Percentiles rank a stretch among this genome's conserved stretches.
These are phyloP conservation scores for Drosophila melanosoma DNA, from an alignment of 2,888 invertebrate species.

Conservation along the genomic window DNA sequence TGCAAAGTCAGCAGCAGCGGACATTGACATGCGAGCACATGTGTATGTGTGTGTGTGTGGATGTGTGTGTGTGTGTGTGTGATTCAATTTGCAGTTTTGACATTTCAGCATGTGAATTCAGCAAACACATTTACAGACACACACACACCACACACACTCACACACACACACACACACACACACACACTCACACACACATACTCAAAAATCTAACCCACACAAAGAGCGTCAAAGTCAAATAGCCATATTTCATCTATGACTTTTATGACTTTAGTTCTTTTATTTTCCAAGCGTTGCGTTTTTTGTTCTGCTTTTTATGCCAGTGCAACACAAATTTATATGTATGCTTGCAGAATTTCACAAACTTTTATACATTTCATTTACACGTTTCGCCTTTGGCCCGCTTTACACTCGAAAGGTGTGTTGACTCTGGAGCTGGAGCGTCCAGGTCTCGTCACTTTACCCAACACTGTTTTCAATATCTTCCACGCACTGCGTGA, in stretches of 20 bases:
- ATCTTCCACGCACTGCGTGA: conserved; percentile 61
- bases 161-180: conserved; percentile 2
- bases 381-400: conserved; percentile 50
- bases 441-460: conserved; percentile 27
- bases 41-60: conserved; percentile 21
- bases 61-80: conserved; percentile 37
- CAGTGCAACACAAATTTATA: conserved; percentile 48
- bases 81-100: conserved; percentile 78
- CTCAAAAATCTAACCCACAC: conserved; percentile 12
- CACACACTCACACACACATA: conserved; percentile 14
- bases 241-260: conserved; percentile 78
- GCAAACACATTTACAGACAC: conserved; percentile 19
- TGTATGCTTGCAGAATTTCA: conserved; percentile 44
- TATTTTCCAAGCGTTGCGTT: conserved; percentile 22
- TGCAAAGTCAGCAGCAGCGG: conserved; percentile 78
- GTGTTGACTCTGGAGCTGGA: background rate
- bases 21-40: conserved; percentile 71
- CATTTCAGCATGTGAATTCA: conserved; percentile 44
- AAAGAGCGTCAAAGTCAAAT: conserved; percentile 59
- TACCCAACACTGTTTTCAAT: conserved; percentile 29
- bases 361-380: conserved; percentile 54
- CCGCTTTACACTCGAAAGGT: conserved; percentile 17
- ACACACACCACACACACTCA: conserved; percentile 17
- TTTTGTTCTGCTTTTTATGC: conserved; percentile 15
- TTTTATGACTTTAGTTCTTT: conserved; percentile 69